Evolutionary conservation across 2,888 invertebrate genomes (phyloP).

Genomic region (Leptinotarsa peninsularis): DNA sequence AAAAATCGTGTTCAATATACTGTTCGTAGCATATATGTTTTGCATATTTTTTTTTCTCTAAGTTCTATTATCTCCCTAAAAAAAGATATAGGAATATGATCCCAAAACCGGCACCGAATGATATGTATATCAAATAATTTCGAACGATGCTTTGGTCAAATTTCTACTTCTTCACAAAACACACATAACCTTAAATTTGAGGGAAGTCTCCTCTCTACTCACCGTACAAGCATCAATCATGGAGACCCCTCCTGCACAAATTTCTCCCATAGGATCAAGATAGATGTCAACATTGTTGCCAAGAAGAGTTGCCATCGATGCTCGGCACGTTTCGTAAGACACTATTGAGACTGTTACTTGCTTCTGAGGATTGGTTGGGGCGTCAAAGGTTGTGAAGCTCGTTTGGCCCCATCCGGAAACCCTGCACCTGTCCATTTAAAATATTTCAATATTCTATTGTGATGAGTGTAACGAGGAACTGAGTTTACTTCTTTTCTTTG

Average conservation of each 20-base stretch:
- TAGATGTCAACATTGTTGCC: constrained; percentile 58
- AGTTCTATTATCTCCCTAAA: too few relatives aligned
- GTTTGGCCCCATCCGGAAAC: constrained; percentile 92
- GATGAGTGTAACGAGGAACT: background rate
- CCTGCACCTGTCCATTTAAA: constrained; percentile 67
- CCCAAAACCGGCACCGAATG: too few relatives aligned
- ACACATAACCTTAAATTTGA: too few relatives aligned
- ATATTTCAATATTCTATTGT: background rate
- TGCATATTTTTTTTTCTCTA: too few relatives aligned
- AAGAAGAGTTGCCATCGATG: constrained; percentile 55
- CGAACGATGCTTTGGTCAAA: too few relatives aligned
- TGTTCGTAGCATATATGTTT: too few relatives aligned
- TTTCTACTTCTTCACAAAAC: too few relatives aligned
- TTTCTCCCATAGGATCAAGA: constrained; percentile 58
- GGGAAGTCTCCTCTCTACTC: constrained; percentile 37
- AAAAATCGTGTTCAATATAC: too few relatives aligned
- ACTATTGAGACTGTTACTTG: constrained; percentile 82
- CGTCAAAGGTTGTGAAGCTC: constrained; percentile 69
- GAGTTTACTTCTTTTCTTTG: too few relatives aligned
- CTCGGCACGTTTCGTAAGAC: constrained; percentile 67
- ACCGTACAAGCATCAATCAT: constrained; percentile 61
- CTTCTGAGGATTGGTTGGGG: constrained; percentile 73
- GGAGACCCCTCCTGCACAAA: constrained; percentile 62
- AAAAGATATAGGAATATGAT: too few relatives aligned
- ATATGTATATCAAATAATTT: too few relatives aligned